phyloP scores from a whole-genome alignment of 1,140 invertebrate species.

The Drosophila paulistorum region DNA sequence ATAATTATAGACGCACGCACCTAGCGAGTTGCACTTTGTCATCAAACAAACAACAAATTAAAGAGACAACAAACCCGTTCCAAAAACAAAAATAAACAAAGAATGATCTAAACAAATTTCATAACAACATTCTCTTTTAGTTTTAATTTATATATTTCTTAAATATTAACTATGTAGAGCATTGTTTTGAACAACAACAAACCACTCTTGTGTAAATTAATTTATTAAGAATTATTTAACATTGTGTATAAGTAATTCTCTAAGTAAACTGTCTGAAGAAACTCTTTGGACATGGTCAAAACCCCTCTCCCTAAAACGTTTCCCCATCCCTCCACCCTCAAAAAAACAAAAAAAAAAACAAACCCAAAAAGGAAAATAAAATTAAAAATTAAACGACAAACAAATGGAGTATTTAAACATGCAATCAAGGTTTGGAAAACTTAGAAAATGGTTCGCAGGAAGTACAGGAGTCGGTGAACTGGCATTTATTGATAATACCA shows the following conservation, averaged over 20 bases:
- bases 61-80: background rate
- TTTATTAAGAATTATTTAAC: slow-evolving; percentile 16
- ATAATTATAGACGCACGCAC: slow-evolving; percentile 67
- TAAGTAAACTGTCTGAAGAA: slow-evolving; percentile 14
- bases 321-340: background rate
- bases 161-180: slow-evolving; percentile 11
- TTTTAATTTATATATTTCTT: slow-evolving; percentile 10
- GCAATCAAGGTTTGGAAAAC: too few relatives aligned
- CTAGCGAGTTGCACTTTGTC: slow-evolving; percentile 57
- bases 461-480: too few relatives aligned
- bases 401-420: too few relatives aligned
- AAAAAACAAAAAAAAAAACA: background rate
- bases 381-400: background rate
- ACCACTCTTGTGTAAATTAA: slow-evolving; percentile 6
- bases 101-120: background rate
- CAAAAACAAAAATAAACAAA: background rate
- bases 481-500: too few relatives aligned
- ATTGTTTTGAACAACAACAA: slow-evolving; percentile 10
- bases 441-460: too few relatives aligned
- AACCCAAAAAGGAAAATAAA: background rate
- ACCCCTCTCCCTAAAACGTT: background rate
- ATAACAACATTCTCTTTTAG: slow-evolving; percentile 5
- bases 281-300: slow-evolving; percentile 7
- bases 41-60: background rate
- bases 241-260: slow-evolving; percentile 8